Evolutionary conservation across 2,113 vertebrate genomes (phyloP), one percentile per base, ranked within the genome.

Genomic region (Ptilonorhynchus violaceus): DNA sequence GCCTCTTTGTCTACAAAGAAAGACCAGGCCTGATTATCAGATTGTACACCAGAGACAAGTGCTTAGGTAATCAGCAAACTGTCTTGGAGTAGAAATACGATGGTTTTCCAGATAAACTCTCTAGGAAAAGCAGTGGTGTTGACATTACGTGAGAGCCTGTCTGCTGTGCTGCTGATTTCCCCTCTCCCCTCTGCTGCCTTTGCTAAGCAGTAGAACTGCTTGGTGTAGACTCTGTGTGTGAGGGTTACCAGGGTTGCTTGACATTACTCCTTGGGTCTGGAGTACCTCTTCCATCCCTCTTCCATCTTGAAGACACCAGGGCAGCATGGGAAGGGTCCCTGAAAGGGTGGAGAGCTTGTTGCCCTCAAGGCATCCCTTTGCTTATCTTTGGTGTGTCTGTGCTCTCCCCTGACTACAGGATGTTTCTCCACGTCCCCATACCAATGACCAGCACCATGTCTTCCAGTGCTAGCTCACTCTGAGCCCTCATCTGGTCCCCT

Each of bases 11-110:
- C 96, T 98, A 85, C 97, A 94, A 92, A 98, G 97, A 98, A 98
- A 97, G 96, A 97, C 96, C 91, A 81, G 94, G 79, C 89, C 92
- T 95, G 97, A 97, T 98, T 98, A 98, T 98, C 97, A 98, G 98
- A 98, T 98, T 96, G 98, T 97, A 97, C 96, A 94, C 96, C 91
- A 97, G 95, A 98, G 97, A 98, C 96, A 95, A 98, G 97, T 97
- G 97, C 97, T 98, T 98, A 98, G 96, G 97, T 98, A 98, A 98
- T 98, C 97, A 98, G 96, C 97, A 97, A 95, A 97, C 97, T 97
- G 97, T 98, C 97, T 97, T 95, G 94, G 81, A 97, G 97, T 96
- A 96, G 96, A 97, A 97, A 97, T 97, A 97, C 37, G 93, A 98
- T 98, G 95, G 91, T 97, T 97, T 98, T 86, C 72, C 91, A 95